A percentile compares a stretch with the other conserved stretches of the same genome.
Evolutionary conservation across 1,140 invertebrate species (phyloP).

Genomic region (Lanistes nyassanus): DNA sequence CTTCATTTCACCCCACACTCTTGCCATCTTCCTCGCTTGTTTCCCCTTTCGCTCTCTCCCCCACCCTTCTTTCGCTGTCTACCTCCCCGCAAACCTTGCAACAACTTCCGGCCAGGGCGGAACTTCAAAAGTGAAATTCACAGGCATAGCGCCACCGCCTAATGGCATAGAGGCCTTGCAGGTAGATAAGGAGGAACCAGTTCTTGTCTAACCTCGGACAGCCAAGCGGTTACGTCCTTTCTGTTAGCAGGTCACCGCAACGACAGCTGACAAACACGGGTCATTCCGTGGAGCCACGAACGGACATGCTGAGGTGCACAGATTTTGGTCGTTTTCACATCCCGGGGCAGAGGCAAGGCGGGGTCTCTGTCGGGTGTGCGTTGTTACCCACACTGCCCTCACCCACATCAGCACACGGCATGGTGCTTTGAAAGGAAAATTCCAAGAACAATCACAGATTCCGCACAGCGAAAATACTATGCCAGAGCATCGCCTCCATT

Average conservation of each 20-base stretch:
- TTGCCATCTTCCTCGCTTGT: background rate
- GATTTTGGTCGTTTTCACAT: no score
- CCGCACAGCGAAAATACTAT: no score
- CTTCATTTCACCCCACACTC: background rate
- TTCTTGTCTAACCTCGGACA: background rate
- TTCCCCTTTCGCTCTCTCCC: conserved; percentile 19
- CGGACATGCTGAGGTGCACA: background rate
- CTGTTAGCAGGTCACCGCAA: background rate
- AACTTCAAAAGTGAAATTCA: background rate
- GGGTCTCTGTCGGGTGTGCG: no score
- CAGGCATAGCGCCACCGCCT: background rate
- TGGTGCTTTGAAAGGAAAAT: no score
- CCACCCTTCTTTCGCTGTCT: background rate
- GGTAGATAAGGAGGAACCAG: background rate
- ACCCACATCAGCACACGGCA: no score
- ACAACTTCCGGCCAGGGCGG: background rate
- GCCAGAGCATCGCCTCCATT: no score
- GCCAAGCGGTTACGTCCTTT: background rate
- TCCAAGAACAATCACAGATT: no score
- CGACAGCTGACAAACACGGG: background rate
- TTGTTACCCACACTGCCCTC: no score
- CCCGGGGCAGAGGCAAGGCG: no score
- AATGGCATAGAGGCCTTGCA: background rate
- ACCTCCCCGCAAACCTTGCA: background rate
- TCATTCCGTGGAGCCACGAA: background rate